Base-by-base conservation (phyloP, 2,888 invertebrate species). In the Cephalotes varians region DNA sequence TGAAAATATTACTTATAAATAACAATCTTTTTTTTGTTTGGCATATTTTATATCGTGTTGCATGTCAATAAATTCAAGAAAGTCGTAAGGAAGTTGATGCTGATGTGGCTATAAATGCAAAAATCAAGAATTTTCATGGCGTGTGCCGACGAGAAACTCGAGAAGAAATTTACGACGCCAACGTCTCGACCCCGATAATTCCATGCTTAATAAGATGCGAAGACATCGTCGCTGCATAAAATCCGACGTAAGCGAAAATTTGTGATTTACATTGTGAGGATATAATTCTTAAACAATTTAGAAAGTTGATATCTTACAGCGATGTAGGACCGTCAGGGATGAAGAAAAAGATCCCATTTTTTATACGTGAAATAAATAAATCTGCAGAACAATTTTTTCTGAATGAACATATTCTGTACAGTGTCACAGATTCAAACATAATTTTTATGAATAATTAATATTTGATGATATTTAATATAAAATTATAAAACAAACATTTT, bases 231-330 rank as follows among this genome's bases (percentile, higher is more conserved):
- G 25, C 25, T 47, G 21, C 49, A 25, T 18, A 12, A 34, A 64
- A 47, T 12, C n/a, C 49, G n/a, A 62, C 58, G 74, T 74, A 60
- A 74, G 64, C 49, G 25, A 37, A 64, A 76, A 76, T 76, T 76
- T 28, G n/a, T 65, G 37, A 65, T 74, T 74, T 74, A 74, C 74
- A 74, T 76, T 51, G 49, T 37, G 37, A 34, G 37, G 2, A 49
- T 28, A 51, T 51, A 65, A 76, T 65, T 76, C 37, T 25, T 65
- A 65, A 37, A 56, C 40, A 65, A 49, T 74, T 34, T 31, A 37
- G 12, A 74, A 51, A 65, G 37, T 65, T 65, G 49, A 64, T 76
- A 49, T 65, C 25, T 18, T 37, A 25, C 25, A 65, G 49, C 12
- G 64, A 37, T 49, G 15, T 69, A 64, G 21, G 1, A 65, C n/a